A percentile compares a stretch with the other conserved stretches of the same genome.
Evolutionary conservation across 2,113 vertebrate species (phyloP).

Genomic region (Elanus axillaris): DNA sequence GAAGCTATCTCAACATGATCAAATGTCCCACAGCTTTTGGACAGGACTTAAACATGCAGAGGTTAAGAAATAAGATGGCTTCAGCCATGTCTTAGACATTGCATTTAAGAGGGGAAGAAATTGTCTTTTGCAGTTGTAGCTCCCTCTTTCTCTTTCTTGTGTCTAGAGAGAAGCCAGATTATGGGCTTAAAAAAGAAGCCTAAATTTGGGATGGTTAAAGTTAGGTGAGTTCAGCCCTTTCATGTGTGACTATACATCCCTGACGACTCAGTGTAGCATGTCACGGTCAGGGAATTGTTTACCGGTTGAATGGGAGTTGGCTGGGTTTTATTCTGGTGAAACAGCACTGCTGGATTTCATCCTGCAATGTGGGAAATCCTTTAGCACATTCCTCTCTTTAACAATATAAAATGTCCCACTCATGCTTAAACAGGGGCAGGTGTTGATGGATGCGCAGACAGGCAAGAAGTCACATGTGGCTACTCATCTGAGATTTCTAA

Average conservation of each 20-base stretch:
- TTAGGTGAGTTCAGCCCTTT: neutral
- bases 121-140: neutral
- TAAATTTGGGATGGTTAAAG: neutral
- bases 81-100: neutral
- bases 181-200: neutral
- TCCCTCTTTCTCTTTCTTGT: neutral
- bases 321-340: neutral
- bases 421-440: neutral
- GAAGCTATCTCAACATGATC: neutral
- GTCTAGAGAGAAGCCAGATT: neutral
- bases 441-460: neutral
- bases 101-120: neutral
- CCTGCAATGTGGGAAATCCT: neutral
- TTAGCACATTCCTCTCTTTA: neutral
- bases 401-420: neutral
- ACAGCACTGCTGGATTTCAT: slow-evolving; percentile 3
- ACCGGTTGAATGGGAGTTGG: neutral
- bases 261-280: neutral
- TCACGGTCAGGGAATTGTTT: neutral
- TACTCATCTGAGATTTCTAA: neutral
- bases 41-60: neutral
- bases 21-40: neutral
- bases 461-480: neutral
- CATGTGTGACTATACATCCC: neutral
- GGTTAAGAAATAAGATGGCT: neutral